Evolutionary conservation across 2,888 invertebrate species (phyloP), one percentile per base, ranked within the genome.

Genomic region (Dryococelus australis): DNA sequence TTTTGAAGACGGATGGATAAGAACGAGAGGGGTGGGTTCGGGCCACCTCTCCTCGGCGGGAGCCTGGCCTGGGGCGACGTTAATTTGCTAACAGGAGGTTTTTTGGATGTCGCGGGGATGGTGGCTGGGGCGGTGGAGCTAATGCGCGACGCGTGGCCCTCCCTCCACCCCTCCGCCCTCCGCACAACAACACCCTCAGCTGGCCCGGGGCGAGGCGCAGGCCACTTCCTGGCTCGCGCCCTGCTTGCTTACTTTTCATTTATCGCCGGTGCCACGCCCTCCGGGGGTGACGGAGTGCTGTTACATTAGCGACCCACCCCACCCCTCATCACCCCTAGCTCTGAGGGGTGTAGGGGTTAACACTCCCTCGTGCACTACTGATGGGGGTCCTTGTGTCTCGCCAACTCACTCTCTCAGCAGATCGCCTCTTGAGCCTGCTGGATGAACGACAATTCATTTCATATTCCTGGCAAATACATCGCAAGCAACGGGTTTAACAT

Each of bases 211-310:
- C 5, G 65, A 24, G 20, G 65, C 20, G 24, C 20, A 24, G 65
- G 65, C 65, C 65, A 65, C 65, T 65, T 65, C 65, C 65, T 65
- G 65, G 65, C 24, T 13, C 65, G 20, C 65, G 20, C 65, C 65
- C 24, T 65, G 65, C 65, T 65, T 65, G 65, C 65, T 65, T 65
- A 24, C 65, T 65, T 65, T 65, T 65, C 65, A 65, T 65, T 65
- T 65, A 65, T 65, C 65, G 65, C 65, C 65, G 47, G n/a, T n/a
- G n/a, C 47, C 47, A 9, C 47, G 47, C 47, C 47, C 47, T 12
- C 65, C 65, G 13, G 65, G 24, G 65, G 65, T 16, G 5, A 24
- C 65, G 24, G 65, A 24, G 24, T 13, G 65, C 65, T 13, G 65
- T 24, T 65, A 65, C 65, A 65, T 65, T 24, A 65, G 20, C 65